Evolutionary conservation across 2,797 vertebrate genomes (phyloP).

Genomic region (Bufotes viridis): DNA sequence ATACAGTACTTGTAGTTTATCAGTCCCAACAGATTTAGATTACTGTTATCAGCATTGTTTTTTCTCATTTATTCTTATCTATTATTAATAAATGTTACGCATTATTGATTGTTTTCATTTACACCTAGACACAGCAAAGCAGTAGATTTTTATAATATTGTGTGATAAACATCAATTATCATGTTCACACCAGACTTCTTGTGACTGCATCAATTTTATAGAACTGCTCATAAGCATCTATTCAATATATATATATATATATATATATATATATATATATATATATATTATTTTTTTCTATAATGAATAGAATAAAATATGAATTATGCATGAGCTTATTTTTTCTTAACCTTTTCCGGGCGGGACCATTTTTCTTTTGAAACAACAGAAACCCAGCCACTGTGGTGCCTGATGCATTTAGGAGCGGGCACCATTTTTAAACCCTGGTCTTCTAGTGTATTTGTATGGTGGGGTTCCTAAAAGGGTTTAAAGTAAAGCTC

Average conservation of each 20-base stretch:
- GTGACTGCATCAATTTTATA: background rate
- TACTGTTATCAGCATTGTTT: constrained; percentile 41
- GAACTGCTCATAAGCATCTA: background rate
- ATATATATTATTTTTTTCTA: background rate
- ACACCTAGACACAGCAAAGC: constrained; percentile 16
- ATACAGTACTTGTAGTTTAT: constrained; percentile 29
- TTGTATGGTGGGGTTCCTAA: too few relatives aligned
- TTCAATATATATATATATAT: background rate
- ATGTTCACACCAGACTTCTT: background rate
- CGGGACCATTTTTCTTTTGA: too few relatives aligned
- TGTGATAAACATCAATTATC: constrained; percentile 29
- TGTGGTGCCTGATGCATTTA: too few relatives aligned
- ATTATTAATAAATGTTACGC: constrained; percentile 56
- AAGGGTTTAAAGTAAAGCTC: background rate
- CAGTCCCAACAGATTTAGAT: constrained; percentile 28
- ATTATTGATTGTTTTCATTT: constrained; percentile 54
- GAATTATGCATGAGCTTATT: too few relatives aligned
- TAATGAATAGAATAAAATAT: background rate
- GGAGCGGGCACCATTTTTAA: too few relatives aligned
- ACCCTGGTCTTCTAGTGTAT: too few relatives aligned
- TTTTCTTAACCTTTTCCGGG: too few relatives aligned
- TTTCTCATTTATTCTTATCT: constrained; percentile 53
- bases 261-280: too few relatives aligned
- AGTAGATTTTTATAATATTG: background rate
- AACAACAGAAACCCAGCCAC: too few relatives aligned